phyloP scores from a whole-genome alignment of 2,797 vertebrate species.

The Lateolabrax maculatus region DNA sequence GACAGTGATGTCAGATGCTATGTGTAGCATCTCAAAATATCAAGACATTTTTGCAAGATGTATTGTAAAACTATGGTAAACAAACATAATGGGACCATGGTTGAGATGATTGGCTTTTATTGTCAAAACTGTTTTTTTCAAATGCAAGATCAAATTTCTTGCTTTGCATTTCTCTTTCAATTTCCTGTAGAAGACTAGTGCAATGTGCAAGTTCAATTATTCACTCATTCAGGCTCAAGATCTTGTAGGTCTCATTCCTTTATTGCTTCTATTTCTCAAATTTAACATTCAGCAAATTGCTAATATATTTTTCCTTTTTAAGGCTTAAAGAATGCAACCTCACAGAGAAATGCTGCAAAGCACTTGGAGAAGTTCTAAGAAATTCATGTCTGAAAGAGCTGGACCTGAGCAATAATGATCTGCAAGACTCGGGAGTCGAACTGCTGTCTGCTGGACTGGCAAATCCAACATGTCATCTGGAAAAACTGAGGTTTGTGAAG shows the following conservation, averaged over 20 bases:
- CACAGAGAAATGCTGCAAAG: slow-evolving; percentile 35
- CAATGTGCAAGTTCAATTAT: background rate
- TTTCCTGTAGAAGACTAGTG: background rate
- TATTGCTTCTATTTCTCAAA: background rate
- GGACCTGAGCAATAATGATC: slow-evolving; percentile 46
- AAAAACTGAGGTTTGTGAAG: slow-evolving; percentile 48
- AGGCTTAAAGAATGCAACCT: slow-evolving; percentile 56
- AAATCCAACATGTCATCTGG: slow-evolving; percentile 38
- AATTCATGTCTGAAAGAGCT: slow-evolving; percentile 33
- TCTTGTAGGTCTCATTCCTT: background rate
- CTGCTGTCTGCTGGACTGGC: slow-evolving; percentile 24
- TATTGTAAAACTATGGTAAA: background rate
- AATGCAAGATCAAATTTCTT: background rate
- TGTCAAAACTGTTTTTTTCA: background rate
- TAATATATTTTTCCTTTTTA: background rate
- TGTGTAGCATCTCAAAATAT: background rate
- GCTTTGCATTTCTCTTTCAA: background rate
- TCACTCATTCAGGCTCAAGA: background rate
- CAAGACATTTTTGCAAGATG: background rate
- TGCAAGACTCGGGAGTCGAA: slow-evolving; percentile 26
- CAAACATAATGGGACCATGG: background rate
- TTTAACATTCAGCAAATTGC: background rate
- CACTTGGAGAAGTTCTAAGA: slow-evolving; percentile 1
- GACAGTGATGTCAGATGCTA: background rate
- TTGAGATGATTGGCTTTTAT: background rate